Evolutionary conservation across 2,797 vertebrate genomes (phyloP), one percentile per base, ranked within the genome.

Genomic region (Setipinna tenuifilis): DNA sequence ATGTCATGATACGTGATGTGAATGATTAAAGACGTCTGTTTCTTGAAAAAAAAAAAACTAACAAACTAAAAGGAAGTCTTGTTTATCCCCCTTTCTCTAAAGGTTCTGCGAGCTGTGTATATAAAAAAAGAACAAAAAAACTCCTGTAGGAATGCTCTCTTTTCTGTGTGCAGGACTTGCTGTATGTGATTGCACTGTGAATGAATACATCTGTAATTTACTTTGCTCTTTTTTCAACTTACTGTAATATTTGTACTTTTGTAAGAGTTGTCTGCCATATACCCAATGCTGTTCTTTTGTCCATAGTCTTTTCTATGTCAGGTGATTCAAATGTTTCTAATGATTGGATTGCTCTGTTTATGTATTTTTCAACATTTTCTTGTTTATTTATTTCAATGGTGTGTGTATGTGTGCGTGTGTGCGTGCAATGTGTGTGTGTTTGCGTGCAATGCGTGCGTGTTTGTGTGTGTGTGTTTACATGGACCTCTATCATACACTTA

Each of bases 241-340:
- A 46, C 41, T 93, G 94, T 95, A 88, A 93, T 94, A 94, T 83
- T 95, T 88, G 85, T 90, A 95, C 92, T 94, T 95, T 92, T 94
- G 91, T 94, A 93, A 94, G 91, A 84, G 93, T 95, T 95, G 35
- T 83, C 68, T 75, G 68, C 68, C 68, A 75, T 75, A 75, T 75
- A 35, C 68, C 68, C 68, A 75, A 75, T 75, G 12, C 16, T 83
- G 59, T 61, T 83, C 82, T 75, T 86, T 81, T 86, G 54, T 58
- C 75, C 28, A 75, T 75, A 44, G 17, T 35, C 57, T 62, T 86
- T 41, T 86, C 65, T 84, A 82, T 86, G 95, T 96, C 94, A 95
- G 95, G 93, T 93, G 94, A 92, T 84, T 89, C 90, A 65, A 81
- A 71, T 75, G 83, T 92, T 84, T 81, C 68, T 75, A 75, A 35